Base-by-base conservation (phyloP, 2,113 vertebrate genomes). In the Pontoporia blainvillei region DNA sequence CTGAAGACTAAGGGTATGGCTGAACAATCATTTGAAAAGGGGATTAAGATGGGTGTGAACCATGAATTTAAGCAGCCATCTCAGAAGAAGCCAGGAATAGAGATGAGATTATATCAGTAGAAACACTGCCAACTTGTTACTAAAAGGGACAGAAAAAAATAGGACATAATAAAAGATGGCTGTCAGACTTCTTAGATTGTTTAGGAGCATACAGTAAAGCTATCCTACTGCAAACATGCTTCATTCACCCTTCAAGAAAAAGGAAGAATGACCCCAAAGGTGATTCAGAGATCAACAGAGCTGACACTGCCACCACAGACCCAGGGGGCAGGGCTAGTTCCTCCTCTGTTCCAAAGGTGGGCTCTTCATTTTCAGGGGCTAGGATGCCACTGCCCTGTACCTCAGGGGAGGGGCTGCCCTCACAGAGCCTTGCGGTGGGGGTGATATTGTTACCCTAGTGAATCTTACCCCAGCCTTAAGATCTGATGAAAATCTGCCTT, bases 91-190 rank as follows among this genome's bases (percentile, higher is more conserved):
- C 8, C 41, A 91, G 41, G 25, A 52, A 71, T 20, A 90, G n/a
- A 75, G 52, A 76, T 49, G 25, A 31, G 52, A 64, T 86, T 76
- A 39, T 39, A 73, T 36, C 14, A 83, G 17, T 52, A 81, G 91
- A 69, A 91, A 41, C 27, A 27, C 14, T 87, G 75, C 14, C 71
- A 61, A 41, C 15, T 69, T 36, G 31, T 57, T 57, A 75, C 73
- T 86, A 36, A 75, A 93, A 72, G 17, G 15, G 31, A 49, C 23
- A 91, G 67, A 66, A 84, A 76, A 66, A 95, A 41, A 67, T n/a
- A 20, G 44, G 29, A 44, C 59, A 3, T 7, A 54, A 36, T 67
- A 34, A 87, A 79, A 73, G 62, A 64, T 75, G 27, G 8, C 29
- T 52, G 6, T 52, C 57, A 78, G 64, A 61, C 12, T 29, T 12